Evolutionary conservation across 2,888 invertebrate species (phyloP).

Genomic region (Abrostola triplasia): DNA sequence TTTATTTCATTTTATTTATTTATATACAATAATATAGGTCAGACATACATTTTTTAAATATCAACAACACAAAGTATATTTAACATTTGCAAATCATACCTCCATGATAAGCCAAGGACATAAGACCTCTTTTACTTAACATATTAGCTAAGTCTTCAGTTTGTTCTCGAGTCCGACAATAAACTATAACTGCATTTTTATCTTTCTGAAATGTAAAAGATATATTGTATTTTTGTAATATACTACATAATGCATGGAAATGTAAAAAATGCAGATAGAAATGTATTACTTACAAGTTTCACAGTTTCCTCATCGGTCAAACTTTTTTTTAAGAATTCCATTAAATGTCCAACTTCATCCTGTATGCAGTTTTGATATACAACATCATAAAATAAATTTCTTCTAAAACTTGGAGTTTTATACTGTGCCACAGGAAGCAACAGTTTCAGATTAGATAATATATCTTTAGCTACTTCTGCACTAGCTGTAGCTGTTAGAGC

Average conservation of each 20-base stretch:
- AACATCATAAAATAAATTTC: constrained; percentile 98
- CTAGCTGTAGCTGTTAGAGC: constrained; percentile 98
- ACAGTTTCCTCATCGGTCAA: constrained; percentile 88
- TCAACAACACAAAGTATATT: not conserved
- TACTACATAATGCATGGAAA: not conserved
- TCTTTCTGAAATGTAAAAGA: constrained; percentile 77
- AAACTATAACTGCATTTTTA: constrained; percentile 95
- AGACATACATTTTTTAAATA: too few relatives aligned
- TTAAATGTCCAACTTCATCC: constrained; percentile 94
- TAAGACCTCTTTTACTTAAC: constrained; percentile 92
- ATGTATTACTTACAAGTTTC: constrained; percentile 76
- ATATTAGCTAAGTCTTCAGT: constrained; percentile 95
- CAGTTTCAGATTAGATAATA: constrained; percentile 92
- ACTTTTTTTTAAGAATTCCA: constrained; percentile 91
- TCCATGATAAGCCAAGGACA: constrained; percentile 96
- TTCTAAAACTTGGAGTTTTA: constrained; percentile 96
- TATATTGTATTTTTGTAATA: constrained; percentile 8
- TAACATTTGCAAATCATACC: constrained; percentile 81
- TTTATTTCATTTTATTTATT: too few relatives aligned
- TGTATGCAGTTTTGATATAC: constrained; percentile 95
- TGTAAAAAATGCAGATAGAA: not conserved
- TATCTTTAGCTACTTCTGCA: constrained; percentile 93
- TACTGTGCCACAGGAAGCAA: constrained; percentile 92
- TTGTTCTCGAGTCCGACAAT: constrained; percentile 97
- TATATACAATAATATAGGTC: too few relatives aligned